These are phyloP conservation scores for Nycteola revayana DNA, from an alignment of 2,888 invertebrate genomes.

Conservation along the genomic window DNA sequence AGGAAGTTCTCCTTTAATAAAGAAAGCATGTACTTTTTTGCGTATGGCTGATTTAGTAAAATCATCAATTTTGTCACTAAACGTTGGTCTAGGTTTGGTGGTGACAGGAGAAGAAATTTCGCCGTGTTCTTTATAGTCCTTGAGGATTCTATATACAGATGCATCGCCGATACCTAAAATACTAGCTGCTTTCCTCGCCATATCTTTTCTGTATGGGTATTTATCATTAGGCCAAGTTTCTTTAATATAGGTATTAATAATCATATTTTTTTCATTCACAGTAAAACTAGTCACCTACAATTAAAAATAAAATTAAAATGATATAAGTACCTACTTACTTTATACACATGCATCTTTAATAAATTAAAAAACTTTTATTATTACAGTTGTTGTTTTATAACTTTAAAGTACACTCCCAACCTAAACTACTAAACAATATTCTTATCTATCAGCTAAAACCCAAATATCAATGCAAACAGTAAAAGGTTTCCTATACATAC, in stretches of 20 bases:
- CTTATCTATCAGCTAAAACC: too few species aligned
- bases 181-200: background rate
- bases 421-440: too few species aligned
- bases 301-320: too few species aligned
- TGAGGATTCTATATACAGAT: background rate
- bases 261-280: background rate
- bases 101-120: background rate
- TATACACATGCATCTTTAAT: too few species aligned
- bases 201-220: background rate
- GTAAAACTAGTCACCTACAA: background rate
- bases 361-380: too few species aligned
- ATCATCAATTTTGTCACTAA: background rate
- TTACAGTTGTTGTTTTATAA: too few species aligned
- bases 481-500: too few species aligned
- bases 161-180: background rate
- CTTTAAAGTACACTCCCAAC: too few species aligned
- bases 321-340: too few species aligned
- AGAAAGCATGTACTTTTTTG: conserved; percentile 9
- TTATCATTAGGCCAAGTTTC: background rate
- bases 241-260: background rate
- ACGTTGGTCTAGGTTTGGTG: background rate
- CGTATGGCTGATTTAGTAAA: conserved; percentile 5
- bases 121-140: conserved; percentile 1
- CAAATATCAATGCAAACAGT: too few species aligned
- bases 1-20: conserved; percentile 11